Evolutionary conservation across 1,140 invertebrate genomes (phyloP).

Genomic region (Eueides isabella): DNA sequence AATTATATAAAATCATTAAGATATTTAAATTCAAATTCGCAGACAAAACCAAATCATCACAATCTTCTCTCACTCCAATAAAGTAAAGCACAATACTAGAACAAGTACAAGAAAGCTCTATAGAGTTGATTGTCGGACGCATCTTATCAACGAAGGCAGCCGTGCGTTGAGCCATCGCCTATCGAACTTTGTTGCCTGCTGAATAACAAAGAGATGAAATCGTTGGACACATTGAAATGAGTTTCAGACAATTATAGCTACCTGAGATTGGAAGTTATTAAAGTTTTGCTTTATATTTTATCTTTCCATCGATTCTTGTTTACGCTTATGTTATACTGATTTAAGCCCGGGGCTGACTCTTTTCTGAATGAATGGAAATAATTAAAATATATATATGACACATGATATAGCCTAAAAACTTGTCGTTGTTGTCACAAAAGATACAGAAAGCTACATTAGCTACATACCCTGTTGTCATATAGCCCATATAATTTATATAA

Average conservation of each 20-base stretch:
- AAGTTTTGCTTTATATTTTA: neutral
- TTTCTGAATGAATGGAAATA: too few relatives aligned
- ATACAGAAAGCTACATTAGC: too few relatives aligned
- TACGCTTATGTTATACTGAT: too few relatives aligned
- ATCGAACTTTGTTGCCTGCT: slow-evolving; percentile 1
- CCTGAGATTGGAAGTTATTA: neutral
- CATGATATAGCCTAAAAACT: too few relatives aligned
- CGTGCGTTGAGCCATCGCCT: neutral
- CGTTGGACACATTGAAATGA: neutral
- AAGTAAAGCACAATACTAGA: neutral
- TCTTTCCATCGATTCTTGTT: neutral
- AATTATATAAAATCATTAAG: too few relatives aligned
- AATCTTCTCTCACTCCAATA: neutral
- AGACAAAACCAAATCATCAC: neutral
- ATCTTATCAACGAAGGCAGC: neutral
- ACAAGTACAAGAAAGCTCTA: neutral
- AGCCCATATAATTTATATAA: too few relatives aligned
- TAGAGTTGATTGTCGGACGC: neutral
- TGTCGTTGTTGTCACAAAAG: too few relatives aligned
- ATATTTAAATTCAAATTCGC: too few relatives aligned
- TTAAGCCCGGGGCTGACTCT: too few relatives aligned
- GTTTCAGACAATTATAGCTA: neutral
- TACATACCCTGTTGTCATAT: too few relatives aligned
- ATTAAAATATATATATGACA: too few relatives aligned
- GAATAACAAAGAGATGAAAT: neutral